A percentile compares a stretch with the other conserved stretches of the same genome.
phyloP scores from a whole-genome alignment of 2,888 invertebrate species.

The Cyrtodaria siliqua region DNA sequence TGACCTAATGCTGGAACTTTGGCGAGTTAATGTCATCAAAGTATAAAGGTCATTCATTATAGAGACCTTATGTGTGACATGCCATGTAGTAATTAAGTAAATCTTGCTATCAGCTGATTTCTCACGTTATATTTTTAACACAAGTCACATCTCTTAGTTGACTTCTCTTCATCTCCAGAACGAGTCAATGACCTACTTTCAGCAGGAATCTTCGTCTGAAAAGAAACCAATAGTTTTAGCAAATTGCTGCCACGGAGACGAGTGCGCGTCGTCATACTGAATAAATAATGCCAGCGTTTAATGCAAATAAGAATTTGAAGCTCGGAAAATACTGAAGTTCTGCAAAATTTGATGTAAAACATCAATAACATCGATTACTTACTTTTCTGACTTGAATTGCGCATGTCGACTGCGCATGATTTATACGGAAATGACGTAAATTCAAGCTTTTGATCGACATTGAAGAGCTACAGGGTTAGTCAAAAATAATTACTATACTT shows the following conservation, averaged over 20 bases:
- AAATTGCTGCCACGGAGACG: not conserved
- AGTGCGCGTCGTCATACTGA: constrained; percentile 6
- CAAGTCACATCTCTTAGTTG: constrained; percentile 43
- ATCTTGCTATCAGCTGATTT: constrained; percentile 42
- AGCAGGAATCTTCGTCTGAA: constrained; percentile 19
- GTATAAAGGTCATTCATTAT: not conserved
- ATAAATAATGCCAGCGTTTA: not conserved
- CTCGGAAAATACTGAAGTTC: not conserved
- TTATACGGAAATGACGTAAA: constrained; percentile 56
- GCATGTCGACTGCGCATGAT: constrained; percentile 52
- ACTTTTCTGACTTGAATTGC: constrained; percentile 50
- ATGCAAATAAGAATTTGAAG: constrained; percentile 17
- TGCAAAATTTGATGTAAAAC: constrained; percentile 34
- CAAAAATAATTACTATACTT: too few relatives aligned
- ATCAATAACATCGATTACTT: constrained; percentile 48
- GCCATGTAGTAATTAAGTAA: not conserved
- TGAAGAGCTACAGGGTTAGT: constrained; percentile 19
- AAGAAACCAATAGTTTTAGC: constrained; percentile 8
- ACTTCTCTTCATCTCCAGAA: constrained; percentile 64
- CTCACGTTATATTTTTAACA: constrained; percentile 40
- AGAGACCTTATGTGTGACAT: constrained; percentile 1
- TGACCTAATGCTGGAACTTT: not conserved
- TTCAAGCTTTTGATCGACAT: constrained; percentile 37
- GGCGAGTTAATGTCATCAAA: constrained; percentile 3
- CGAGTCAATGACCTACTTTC: constrained; percentile 77